A percentile compares a stretch with the other conserved stretches of the same genome.
phyloP scores from a whole-genome alignment of 2,113 vertebrate species.

The Brachyhypopomus gauderio region DNA sequence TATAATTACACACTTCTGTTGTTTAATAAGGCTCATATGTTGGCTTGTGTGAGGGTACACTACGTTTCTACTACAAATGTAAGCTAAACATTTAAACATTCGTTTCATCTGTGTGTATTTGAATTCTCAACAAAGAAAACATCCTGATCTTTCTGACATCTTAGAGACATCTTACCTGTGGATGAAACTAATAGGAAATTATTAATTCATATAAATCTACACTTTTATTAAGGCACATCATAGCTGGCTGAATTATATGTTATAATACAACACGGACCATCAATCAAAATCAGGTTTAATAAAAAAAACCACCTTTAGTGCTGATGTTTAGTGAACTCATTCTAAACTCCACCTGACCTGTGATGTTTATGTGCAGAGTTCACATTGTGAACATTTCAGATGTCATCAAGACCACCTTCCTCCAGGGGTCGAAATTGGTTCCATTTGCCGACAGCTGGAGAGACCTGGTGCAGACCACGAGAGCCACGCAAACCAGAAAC shows the following conservation, averaged over 20 bases:
- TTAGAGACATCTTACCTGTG: not conserved
- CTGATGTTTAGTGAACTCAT: constrained; percentile 65
- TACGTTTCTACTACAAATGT: not conserved
- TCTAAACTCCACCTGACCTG: constrained; percentile 67
- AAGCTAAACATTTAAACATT: constrained; percentile 8
- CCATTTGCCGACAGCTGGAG: constrained; percentile 53
- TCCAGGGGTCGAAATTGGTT: constrained; percentile 66
- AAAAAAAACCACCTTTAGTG: constrained; percentile 39
- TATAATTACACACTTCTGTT: not conserved
- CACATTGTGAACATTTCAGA: constrained; percentile 65
- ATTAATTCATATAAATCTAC: constrained; percentile 4
- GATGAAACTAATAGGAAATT: not conserved
- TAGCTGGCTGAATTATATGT: constrained; percentile 57
- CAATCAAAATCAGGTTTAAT: constrained; percentile 41
- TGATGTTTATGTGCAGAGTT: constrained; percentile 66
- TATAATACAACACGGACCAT: constrained; percentile 55
- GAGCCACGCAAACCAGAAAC: constrained; percentile 40
- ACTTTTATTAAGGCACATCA: constrained; percentile 33
- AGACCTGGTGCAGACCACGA: constrained; percentile 24
- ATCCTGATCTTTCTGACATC: not conserved
- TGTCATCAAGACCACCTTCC: constrained; percentile 61
- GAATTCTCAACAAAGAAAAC: constrained; percentile 30
- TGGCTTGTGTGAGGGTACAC: not conserved
- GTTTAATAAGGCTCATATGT: constrained; percentile 11
- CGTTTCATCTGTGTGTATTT: constrained; percentile 22